Evolutionary conservation across 2,888 invertebrate species (phyloP).

Genomic region (Drosophila greeni): DNA sequence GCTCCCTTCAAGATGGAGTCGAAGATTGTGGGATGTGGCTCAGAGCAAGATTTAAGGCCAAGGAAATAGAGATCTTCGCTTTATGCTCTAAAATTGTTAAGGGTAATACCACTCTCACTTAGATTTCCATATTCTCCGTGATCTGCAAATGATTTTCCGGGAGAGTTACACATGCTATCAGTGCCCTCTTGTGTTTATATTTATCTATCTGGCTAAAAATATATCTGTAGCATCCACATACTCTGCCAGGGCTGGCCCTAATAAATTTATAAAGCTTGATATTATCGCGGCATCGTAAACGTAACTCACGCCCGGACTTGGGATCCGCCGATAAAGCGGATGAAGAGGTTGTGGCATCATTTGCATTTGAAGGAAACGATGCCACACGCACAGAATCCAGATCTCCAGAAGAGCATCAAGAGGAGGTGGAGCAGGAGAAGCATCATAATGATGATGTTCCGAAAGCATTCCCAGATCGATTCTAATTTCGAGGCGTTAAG

Average conservation of each 20-base stretch:
- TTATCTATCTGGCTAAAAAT: constrained; percentile 50
- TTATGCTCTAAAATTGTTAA: not conserved
- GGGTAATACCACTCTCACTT: not conserved
- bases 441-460: constrained; percentile 36
- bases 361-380: constrained; percentile 32
- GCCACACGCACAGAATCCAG: constrained; percentile 20
- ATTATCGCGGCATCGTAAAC: constrained; percentile 39
- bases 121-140: not conserved
- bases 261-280: constrained; percentile 56
- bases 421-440: not conserved
- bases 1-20: constrained; percentile 31
- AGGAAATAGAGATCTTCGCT: not conserved
- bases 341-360: constrained; percentile 23
- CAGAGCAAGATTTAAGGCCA: not conserved
- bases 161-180: constrained; percentile 1
- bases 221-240: constrained; percentile 33
- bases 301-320: constrained; percentile 26
- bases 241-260: constrained; percentile 32
- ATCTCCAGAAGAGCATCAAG: not conserved
- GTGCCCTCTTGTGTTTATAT: constrained; percentile 13
- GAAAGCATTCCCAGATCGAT: constrained; percentile 61
- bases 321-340: constrained; percentile 14
- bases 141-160: not conserved
- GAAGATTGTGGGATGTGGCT: constrained; percentile 7
- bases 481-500: constrained; percentile 45